These are phyloP conservation scores for Cepphus grylle DNA, from an alignment of 2,113 vertebrate genomes.

Conservation along the genomic window DNA sequence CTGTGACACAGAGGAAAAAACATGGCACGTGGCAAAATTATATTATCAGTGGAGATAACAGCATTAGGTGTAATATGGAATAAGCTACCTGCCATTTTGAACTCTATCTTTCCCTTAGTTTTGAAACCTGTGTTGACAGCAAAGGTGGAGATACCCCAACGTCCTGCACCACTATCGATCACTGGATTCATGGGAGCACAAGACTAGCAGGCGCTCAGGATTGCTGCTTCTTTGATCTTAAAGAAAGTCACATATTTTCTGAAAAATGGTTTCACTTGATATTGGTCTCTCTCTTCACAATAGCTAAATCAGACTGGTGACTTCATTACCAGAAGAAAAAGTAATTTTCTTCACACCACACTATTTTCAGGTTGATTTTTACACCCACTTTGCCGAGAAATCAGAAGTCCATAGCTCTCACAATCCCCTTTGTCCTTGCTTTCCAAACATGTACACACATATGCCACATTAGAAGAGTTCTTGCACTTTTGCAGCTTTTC, in stretches of 20 bases:
- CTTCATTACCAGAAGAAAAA: background rate
- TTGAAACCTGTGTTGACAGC: background rate
- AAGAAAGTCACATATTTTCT: background rate
- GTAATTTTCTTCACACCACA: background rate
- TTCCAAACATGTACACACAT: background rate
- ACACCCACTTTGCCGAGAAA: background rate
- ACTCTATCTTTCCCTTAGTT: background rate
- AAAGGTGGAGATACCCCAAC: background rate
- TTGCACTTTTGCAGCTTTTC: background rate
- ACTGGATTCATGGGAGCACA: background rate
- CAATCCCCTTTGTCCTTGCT: background rate
- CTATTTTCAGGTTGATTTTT: background rate
- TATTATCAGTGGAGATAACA: background rate
- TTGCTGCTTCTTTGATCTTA: background rate
- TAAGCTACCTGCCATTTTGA: background rate
- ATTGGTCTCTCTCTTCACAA: background rate
- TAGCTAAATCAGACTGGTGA: background rate
- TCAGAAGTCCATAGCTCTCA: background rate
- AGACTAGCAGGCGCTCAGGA: background rate
- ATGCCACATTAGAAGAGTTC: background rate
- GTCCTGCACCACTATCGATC: fast-evolving
- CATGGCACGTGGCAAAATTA: fast-evolving
- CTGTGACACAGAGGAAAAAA: background rate
- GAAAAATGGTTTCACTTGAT: background rate
- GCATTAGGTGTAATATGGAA: background rate